Base-by-base conservation (phyloP, 1,140 invertebrate genomes). In the Uloborus diversus region DNA sequence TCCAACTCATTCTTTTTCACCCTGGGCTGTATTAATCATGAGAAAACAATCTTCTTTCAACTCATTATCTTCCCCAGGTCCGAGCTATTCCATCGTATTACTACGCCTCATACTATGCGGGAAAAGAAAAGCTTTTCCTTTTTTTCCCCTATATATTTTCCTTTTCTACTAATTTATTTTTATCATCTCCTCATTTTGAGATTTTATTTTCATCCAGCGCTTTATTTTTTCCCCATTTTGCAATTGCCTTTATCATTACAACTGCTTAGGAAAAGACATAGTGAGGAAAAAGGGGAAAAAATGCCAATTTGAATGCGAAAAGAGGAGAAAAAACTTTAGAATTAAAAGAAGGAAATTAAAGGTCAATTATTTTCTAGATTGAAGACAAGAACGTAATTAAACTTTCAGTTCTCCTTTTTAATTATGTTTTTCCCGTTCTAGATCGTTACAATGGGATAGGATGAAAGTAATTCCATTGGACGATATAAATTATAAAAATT, bases 241-340 rank as follows among this genome's bases (percentile, higher is more conserved):
- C 70, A 71, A n/a, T 59, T 59, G 35, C 57, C 42, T 62, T 62
- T 69, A 69, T 69, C 51, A 28, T 69, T 69, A 33, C 73, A 78
- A 78, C 66, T 65, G 73, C 30, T 42, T 53, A 76, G 28, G 11
- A 47, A 49, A 17, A 28, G 70, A 35, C 14, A 23, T 28, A 20
- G 27, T 25, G 2, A 49, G 20, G 23, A 14, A 23, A 56, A 69
- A 69, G 51, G 35, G 17, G 0, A 51, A 33, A n/a, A 14, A 14
- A 49, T 27, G 32, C n/a, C 28, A 7, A 17, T 23, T 32, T 32
- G 59, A 27, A 23, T 56, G 25, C 65, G 32, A 57, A 64, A 64
- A 62, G 11, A 30, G 30, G 11, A 17, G 35, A 47, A 73, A 59
- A 37, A 20, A 20, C 49, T 7, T 20, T 20, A n/a, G 49, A 17